Evolutionary conservation across 2,797 vertebrate species (phyloP), one percentile per base, ranked within the genome.

Genomic region (Cyclura pinguis): DNA sequence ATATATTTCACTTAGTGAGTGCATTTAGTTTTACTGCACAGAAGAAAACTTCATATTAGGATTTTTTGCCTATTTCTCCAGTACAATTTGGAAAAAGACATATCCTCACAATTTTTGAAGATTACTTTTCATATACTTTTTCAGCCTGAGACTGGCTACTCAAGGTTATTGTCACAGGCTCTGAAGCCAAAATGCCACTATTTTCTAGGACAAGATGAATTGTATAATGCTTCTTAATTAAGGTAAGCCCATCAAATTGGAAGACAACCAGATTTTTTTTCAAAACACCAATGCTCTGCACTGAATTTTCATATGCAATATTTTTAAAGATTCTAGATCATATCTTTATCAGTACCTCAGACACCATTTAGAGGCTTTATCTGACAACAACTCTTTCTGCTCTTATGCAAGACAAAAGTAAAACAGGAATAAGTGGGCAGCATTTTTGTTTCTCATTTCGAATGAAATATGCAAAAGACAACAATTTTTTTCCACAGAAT

Each of bases 1-100:
- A 42, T 10, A 85, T 52, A n/a, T 29, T 52, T 32, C 22, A 72
- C 16, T 47, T 59, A 22, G 42, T 14, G 59, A 69, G 27, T 42
- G 16, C 32, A 57, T 77, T 50, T 85, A 69, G 69, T 57, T 90
- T 80, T 38, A 72, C 12, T 59, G 32, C 1, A 84, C 3, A 42
- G 18, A 84, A 1, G 3, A 5, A 87, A 4, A 4, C 32, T 38
- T 1, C 80, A 90, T 89, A 84, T 74, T n/a, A 88, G 16, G 32
- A 72, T 12, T 42, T 89, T 67, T 80, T 90, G 89, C 16, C 55
- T 85, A 84, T 85, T 91, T 32, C 1, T 88, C 92, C 59, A 67
- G 1, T 74, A 57, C 29, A 83, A 86, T 76, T 24, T 62, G 86
- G 55, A 62, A 55, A 76, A 74, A 80, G 74, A n/a, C 67, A 87